Evolutionary conservation across 2,888 invertebrate genomes (phyloP), one percentile per base, ranked within the genome.

Genomic region (Ceriagrion tenellum): DNA sequence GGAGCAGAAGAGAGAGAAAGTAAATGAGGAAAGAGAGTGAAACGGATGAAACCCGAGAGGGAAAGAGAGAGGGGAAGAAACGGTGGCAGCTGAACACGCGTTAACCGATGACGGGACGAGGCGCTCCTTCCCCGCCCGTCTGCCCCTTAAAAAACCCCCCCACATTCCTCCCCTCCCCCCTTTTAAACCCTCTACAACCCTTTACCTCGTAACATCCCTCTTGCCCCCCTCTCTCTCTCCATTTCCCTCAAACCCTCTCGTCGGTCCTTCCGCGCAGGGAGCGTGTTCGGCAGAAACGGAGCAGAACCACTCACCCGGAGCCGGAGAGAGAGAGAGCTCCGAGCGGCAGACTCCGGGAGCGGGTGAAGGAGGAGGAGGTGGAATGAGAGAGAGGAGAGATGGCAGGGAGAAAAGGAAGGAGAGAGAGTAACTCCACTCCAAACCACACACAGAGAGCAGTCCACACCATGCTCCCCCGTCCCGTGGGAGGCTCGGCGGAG

Each of bases 251-350:
- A 47, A 47, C 55, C 55, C 89, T 13, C 55, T 40, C 89, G 89
- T n/a, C 55, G 47, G 47, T 47, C 89, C 89, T 89, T 89, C 89
- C 55, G 89, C 89, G 89, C 89, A 4, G 55, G 89, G 89, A 89
- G 89, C 89, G 89, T 89, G 89, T 89, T 89, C 89, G 89, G 89
- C 47, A 89, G 89, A 89, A 89, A 89, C 89, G 89, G 89, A 89
- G 89, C 89, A 89, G 89, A 55, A 89, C 89, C 89, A 89, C 89
- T 89, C 89, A 89, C 81, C 35, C 81, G 81, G 26, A 81, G 81
- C 30, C 81, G 81, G 81, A 81, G 81, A 69, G 69, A 23, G 81
- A 81, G 81, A 69, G 69, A 23, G 23, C 81, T 26, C 30, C 13
- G 81, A 13, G 35, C 81, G 81, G 81, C 16, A 16, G 81, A 35